These are phyloP conservation scores for Coelopa frigida DNA, from an alignment of 1,140 invertebrate genomes.

Conservation along the genomic window DNA sequence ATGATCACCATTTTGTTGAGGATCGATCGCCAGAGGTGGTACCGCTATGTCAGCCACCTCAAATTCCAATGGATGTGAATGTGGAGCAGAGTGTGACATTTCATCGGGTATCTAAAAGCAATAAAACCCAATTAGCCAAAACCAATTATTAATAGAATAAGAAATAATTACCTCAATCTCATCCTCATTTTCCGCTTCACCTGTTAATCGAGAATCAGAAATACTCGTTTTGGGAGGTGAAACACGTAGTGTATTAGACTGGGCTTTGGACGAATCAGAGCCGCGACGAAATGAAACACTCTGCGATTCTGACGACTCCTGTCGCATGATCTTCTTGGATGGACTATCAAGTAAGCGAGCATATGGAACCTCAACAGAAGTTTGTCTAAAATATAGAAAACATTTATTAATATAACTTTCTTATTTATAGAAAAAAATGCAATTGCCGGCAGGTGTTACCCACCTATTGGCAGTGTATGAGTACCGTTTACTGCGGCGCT, in stretches of 20 bases:
- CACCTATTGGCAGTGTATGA: conserved; percentile 25
- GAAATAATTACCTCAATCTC: conserved; percentile 27
- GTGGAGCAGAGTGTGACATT: conserved; percentile 49
- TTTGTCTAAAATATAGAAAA: conserved; percentile 18
- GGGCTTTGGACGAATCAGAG: conserved; percentile 65
- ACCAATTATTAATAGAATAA: background rate
- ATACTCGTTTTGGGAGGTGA: conserved; percentile 57
- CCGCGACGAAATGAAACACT: conserved; percentile 46
- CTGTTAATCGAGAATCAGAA: conserved; percentile 74
- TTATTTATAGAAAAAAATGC: background rate
- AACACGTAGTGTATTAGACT: conserved; percentile 41
- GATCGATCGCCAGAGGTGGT: conserved; percentile 13
- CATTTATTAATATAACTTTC: background rate
- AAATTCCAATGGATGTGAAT: conserved; percentile 43
- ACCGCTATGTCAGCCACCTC: conserved; percentile 38
- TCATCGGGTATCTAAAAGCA: conserved; percentile 36
- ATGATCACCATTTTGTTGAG: conserved; percentile 18
- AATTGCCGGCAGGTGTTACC: background rate
- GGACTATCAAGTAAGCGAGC: conserved; percentile 64
- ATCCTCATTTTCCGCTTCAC: conserved; percentile 46
- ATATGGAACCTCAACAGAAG: conserved; percentile 65
- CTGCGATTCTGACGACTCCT: conserved; percentile 37
- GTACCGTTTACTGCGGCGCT: conserved; percentile 35
- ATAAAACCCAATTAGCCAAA: conserved; percentile 18
- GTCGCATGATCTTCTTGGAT: conserved; percentile 32